phyloP scores from a whole-genome alignment of 2,113 vertebrate genomes.

The Seriola quinqueradiata region DNA sequence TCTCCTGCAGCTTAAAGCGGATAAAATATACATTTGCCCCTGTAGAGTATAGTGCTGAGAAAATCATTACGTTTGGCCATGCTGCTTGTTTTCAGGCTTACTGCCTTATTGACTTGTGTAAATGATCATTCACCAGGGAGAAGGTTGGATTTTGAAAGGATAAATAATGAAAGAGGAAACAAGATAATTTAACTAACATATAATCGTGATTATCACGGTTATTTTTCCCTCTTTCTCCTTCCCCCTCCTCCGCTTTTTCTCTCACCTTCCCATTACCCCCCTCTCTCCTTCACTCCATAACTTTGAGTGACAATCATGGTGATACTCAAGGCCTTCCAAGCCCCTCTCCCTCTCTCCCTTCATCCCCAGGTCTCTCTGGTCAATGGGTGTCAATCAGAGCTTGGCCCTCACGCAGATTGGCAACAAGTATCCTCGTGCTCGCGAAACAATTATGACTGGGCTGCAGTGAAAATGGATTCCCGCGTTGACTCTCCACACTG shows the following conservation, averaged over 20 bases:
- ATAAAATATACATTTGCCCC: slow-evolving; percentile 76
- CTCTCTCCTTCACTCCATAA: slow-evolving; percentile 31
- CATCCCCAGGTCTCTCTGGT: slow-evolving; percentile 80
- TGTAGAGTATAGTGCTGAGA: slow-evolving; percentile 47
- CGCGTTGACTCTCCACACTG: slow-evolving; percentile 83
- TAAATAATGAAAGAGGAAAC: slow-evolving; percentile 69
- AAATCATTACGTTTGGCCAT: slow-evolving; percentile 65
- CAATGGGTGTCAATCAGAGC: slow-evolving; percentile 94
- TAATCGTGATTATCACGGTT: background rate
- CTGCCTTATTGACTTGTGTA: slow-evolving; percentile 75
- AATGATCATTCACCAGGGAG: slow-evolving; percentile 70
- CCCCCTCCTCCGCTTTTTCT: background rate
- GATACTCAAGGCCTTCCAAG: slow-evolving; percentile 71
- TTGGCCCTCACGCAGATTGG: slow-evolving; percentile 87
- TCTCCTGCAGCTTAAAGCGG: slow-evolving; percentile 63
- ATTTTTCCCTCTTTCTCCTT: background rate
- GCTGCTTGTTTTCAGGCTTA: slow-evolving; percentile 72
- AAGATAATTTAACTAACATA: slow-evolving; percentile 31
- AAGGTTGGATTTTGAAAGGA: slow-evolving; percentile 47
- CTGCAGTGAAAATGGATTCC: slow-evolving; percentile 92
- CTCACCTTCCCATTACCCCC: slow-evolving; percentile 20
- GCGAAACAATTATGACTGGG: slow-evolving; percentile 93
- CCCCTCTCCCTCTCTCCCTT: slow-evolving; percentile 45
- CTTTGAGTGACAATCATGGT: slow-evolving; percentile 76
- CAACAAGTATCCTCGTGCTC: slow-evolving; percentile 91